Conservation (phyloP, 2,888 invertebrate genomes). For the Invenusta paracnida region DNA sequence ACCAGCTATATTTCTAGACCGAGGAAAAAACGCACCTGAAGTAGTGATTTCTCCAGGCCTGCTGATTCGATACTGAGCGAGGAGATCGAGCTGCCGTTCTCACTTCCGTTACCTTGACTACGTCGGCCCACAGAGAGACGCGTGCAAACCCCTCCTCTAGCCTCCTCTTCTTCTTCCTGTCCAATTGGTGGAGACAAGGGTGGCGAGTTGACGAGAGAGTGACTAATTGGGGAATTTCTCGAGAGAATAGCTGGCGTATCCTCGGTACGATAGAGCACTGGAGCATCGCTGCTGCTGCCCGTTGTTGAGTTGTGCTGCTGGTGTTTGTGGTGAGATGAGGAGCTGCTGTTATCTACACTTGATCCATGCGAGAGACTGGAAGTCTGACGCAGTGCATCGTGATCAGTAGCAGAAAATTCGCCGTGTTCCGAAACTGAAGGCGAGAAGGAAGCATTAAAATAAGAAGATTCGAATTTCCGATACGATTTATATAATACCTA, state of each 20-base stretch:
- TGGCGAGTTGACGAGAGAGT: background rate
- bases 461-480: no score
- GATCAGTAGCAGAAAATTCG: background rate
- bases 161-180: background rate
- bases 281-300: slow-evolving; percentile 20
- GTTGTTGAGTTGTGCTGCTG: background rate
- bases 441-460: background rate
- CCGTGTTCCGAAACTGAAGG: background rate
- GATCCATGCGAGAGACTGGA: no score
- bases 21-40: background rate
- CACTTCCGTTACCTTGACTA: slow-evolving; percentile 10
- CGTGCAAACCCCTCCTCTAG: no score
- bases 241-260: slow-evolving; percentile 34
- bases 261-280: slow-evolving; percentile 16
- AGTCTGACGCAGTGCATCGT: no score
- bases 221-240: background rate
- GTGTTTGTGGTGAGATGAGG: background rate
- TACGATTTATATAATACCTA: no score
- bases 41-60: slow-evolving; percentile 26
- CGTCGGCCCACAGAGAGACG: background rate
- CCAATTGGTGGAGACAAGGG: background rate
- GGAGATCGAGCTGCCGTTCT: slow-evolving; percentile 30
- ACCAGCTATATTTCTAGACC: no score
- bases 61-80: slow-evolving; percentile 39
- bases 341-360: background rate